Conservation (phyloP, 2,888 invertebrate species). For the Caenorhabditis parvicauda region DNA sequence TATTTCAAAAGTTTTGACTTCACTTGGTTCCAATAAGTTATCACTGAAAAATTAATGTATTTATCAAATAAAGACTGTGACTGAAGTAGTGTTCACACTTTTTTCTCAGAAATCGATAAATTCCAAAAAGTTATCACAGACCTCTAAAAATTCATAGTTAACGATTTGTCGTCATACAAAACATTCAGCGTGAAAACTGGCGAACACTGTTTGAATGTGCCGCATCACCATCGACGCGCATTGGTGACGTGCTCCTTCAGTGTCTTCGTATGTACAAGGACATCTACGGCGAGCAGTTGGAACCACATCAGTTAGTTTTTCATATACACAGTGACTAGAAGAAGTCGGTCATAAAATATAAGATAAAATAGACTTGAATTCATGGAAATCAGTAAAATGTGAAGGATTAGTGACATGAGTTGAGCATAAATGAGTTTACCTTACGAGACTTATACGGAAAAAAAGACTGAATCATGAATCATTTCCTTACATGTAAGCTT, state of each 20-base stretch:
- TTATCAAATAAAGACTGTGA: neutral
- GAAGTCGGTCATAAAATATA: neutral
- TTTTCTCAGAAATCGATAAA: neutral
- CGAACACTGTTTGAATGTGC: conserved; percentile 43
- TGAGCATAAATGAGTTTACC: too few species aligned
- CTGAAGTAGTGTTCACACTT: neutral
- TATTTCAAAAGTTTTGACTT: neutral
- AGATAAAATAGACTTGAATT: too few species aligned
- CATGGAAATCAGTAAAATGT: too few species aligned
- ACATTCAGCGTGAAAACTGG: conserved; percentile 37
- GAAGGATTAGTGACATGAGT: too few species aligned
- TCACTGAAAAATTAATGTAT: too few species aligned
- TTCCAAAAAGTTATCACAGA: conserved; percentile 7
- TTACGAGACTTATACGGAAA: too few species aligned
- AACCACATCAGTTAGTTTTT: conserved; percentile 27
- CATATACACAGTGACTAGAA: conserved; percentile 2
- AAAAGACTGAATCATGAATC: too few species aligned
- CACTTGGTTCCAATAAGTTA: too few species aligned
- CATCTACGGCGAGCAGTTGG: conserved; percentile 32
- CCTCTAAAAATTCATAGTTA: conserved; percentile 3
- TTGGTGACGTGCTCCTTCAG: conserved; percentile 38
- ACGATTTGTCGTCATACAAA: conserved; percentile 1
- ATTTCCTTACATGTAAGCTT: too few species aligned
- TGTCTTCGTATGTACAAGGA: conserved; percentile 40
- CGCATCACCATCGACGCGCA: conserved; percentile 15